A percentile compares a stretch with the other conserved stretches of the same genome.
Evolutionary conservation across 2,113 vertebrate genomes (phyloP).

Genomic region (Gadus chalcogrammus): DNA sequence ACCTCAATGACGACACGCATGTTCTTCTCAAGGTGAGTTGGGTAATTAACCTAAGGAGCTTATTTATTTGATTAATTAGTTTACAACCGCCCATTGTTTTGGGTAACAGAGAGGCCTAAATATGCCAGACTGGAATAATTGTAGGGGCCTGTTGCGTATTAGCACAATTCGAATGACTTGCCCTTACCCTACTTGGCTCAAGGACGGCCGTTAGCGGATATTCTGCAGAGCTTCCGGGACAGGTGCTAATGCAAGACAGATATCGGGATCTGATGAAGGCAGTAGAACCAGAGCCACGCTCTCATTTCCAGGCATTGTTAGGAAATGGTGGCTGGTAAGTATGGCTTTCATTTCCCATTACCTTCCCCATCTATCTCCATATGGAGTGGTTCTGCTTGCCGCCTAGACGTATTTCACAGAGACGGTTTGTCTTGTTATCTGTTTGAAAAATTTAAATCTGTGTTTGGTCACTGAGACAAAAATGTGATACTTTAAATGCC

Average conservation of each 20-base stretch:
- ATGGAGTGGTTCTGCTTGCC: constrained; percentile 28
- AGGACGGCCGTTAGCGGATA: constrained; percentile 56
- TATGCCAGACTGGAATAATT: constrained; percentile 60
- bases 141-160: constrained; percentile 56
- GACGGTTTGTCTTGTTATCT: too few relatives aligned
- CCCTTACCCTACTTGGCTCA: constrained; percentile 50
- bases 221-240: constrained; percentile 49
- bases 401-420: too few relatives aligned
- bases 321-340: constrained; percentile 52
- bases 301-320: constrained; percentile 64
- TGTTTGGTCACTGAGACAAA: too few relatives aligned
- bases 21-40: constrained; percentile 32
- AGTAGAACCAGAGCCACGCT: constrained; percentile 29
- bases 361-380: constrained; percentile 38
- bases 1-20: too few relatives aligned
- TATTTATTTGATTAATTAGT: constrained; percentile 29
- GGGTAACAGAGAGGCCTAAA: constrained; percentile 43
- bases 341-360: constrained; percentile 54
- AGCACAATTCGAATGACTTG: constrained; percentile 59
- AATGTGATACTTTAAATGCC: too few relatives aligned
- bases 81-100: constrained; percentile 45
- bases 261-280: constrained; percentile 55
- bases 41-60: constrained; percentile 29
- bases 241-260: constrained; percentile 55
- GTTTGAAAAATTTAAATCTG: too few relatives aligned